These are phyloP conservation scores for Sciaenops ocellatus DNA, from an alignment of 2,797 vertebrate genomes.

Conservation along the genomic window DNA sequence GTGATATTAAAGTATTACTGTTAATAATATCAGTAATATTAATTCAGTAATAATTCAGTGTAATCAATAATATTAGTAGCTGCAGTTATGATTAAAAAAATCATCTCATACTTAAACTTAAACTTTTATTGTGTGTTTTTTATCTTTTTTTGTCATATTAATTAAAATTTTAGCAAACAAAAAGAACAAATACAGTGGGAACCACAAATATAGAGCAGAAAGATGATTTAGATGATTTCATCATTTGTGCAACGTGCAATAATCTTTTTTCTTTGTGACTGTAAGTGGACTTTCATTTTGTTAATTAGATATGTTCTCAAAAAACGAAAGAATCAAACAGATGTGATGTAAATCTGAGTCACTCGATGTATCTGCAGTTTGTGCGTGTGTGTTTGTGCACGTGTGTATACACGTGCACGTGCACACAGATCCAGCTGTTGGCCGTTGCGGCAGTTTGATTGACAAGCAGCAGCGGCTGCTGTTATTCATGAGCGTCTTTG, in stretches of 20 bases:
- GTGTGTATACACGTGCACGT: constrained; percentile 3
- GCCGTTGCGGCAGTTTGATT: constrained; percentile 63
- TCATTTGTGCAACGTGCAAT: too few relatives aligned
- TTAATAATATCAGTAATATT: not conserved
- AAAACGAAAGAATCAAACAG: not conserved
- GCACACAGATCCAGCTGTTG: constrained; percentile 73
- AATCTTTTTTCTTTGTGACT: too few relatives aligned
- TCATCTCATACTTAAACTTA: too few relatives aligned
- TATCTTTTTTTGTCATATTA: too few relatives aligned
- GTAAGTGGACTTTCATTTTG: not conserved
- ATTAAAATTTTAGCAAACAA: too few relatives aligned
- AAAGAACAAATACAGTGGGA: too few relatives aligned
- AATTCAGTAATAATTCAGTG: too few relatives aligned
- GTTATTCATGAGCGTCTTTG: constrained; percentile 81
- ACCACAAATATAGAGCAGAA: too few relatives aligned
- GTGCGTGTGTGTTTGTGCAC: not conserved
- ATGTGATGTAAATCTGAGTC: not conserved
- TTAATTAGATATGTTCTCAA: too few relatives aligned
- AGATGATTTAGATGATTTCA: too few relatives aligned
- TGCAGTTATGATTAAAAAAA: not conserved
- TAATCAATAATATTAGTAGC: not conserved
- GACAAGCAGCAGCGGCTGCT: constrained; percentile 75
- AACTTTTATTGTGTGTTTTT: too few relatives aligned
- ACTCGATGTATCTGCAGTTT: not conserved
- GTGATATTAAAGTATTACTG: too few relatives aligned